Evolutionary conservation across 1,140 invertebrate species (phyloP), one percentile per base, ranked within the genome.

Genomic region (Zaprionus capensis): DNA sequence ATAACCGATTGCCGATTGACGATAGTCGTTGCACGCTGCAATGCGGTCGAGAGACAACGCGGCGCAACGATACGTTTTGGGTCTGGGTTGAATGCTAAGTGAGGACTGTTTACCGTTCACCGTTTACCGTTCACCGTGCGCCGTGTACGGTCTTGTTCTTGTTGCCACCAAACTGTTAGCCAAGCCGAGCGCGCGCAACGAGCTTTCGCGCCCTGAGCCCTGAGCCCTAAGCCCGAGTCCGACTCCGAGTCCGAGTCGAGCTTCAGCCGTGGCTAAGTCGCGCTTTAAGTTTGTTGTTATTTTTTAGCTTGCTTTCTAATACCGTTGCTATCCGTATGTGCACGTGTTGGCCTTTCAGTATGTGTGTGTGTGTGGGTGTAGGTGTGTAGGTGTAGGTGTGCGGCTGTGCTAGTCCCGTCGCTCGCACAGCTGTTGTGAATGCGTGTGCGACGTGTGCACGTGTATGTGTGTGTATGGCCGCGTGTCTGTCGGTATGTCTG

Each of bases 61-160:
- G 51, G 57, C 31, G 53, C 58, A 53, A 63, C 17, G 57, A 36
- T 46, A 63, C 67, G 72, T 49, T 41, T 57, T 64, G 72, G 73
- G 69, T 76, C 73, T 76, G 69, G 65, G 69, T 70, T 65, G 57
- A 36, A 49, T 36, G 62, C 55, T 74, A 58, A 34, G 68, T 66
- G 53, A 76, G 59, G 41, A 73, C 69, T 73, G 70, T 72, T 77
- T 77, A 76, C 71, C 53, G 71, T 71, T 65, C 2, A 17, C 41
- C 41, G 41, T 46, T 4, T 26, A 61, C 71, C 58, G 70, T 62
- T 57, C n/a, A 56, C 63, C 61, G 71, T 62, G 36, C 24, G 31
- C 67, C 31, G 66, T 69, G 49, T n/a, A 14, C 58, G 31, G 71
- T 59, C 34, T 44, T 46, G 41, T 46, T 46, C 34, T 38, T 26